Evolutionary conservation across 2,888 invertebrate species (phyloP).

Genomic region (Tipula lateralis): DNA sequence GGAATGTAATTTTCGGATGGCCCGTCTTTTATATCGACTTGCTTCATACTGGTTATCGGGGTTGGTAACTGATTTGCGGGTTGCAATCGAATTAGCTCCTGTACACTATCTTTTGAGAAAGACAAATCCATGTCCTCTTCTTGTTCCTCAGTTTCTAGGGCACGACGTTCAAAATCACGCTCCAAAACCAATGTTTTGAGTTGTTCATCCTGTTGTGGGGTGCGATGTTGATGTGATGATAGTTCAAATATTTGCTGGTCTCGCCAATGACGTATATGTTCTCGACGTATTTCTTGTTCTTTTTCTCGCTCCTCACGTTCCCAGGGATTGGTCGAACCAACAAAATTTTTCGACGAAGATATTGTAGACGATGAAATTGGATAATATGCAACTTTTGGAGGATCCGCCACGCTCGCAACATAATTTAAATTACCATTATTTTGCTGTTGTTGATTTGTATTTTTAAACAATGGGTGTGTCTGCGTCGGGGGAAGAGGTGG

Average conservation of each 20-base stretch:
- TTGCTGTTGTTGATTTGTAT: conserved; percentile 34
- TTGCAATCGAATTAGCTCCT: conserved; percentile 52
- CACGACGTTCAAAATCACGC: conserved; percentile 87
- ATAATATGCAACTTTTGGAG: conserved; percentile 69
- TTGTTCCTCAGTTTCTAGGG: conserved; percentile 68
- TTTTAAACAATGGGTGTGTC: conserved; percentile 63
- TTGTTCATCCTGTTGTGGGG: conserved; percentile 80
- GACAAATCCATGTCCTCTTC: conserved; percentile 59
- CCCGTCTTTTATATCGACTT: conserved; percentile 44
- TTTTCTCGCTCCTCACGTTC: conserved; percentile 88
- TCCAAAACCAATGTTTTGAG: conserved; percentile 85
- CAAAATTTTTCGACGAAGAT: conserved; percentile 38
- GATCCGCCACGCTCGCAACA: conserved; percentile 63
- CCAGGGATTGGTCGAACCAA: conserved; percentile 78
- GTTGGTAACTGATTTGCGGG: conserved; percentile 48
- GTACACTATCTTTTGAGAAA: conserved; percentile 49
- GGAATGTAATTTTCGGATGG: neutral
- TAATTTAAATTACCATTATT: conserved; percentile 50
- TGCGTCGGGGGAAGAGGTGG: conserved; percentile 67
- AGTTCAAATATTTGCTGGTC: conserved; percentile 84
- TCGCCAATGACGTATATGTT: conserved; percentile 71
- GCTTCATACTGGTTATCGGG: conserved; percentile 48
- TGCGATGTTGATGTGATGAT: conserved; percentile 61
- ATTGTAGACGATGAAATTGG: conserved; percentile 45
- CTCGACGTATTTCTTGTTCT: conserved; percentile 65